Percentiles rank a stretch among this genome's conserved stretches.
These are phyloP conservation scores for Drosophila funebris DNA, from an alignment of 1,140 invertebrate genomes.

Conservation along the genomic window DNA sequence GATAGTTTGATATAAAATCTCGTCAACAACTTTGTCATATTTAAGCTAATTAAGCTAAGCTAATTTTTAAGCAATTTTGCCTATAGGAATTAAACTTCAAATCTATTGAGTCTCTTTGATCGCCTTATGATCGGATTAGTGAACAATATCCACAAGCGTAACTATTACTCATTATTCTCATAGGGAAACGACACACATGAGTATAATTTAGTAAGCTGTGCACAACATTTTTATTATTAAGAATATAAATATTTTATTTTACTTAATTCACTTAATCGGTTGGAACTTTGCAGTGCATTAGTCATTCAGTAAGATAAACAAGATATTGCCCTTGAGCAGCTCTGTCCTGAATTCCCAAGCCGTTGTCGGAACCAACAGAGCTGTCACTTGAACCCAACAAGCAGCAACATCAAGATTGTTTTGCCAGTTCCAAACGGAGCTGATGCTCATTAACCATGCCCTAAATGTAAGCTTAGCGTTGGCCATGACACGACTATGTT, in stretches of 20 bases:
- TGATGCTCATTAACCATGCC: slow-evolving; percentile 60
- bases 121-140: too few species aligned
- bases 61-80: too few species aligned
- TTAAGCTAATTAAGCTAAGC: too few species aligned
- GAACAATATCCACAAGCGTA: too few species aligned
- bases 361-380: slow-evolving; percentile 15
- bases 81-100: too few species aligned
- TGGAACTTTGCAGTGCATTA: slow-evolving; percentile 32
- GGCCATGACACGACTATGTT: slow-evolving; percentile 43
- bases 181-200: slow-evolving; percentile 5
- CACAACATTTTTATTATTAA: slow-evolving; percentile 11
- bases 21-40: background rate
- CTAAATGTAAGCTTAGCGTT: slow-evolving; percentile 44
- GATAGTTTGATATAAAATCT: background rate
- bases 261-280: slow-evolving; percentile 19
- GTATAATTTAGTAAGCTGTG: slow-evolving; percentile 8
- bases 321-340: slow-evolving; percentile 18
- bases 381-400: slow-evolving; percentile 26
- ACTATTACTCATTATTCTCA: too few species aligned
- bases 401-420: slow-evolving; percentile 7
- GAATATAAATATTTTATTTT: slow-evolving; percentile 13
- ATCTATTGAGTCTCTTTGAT: too few species aligned
- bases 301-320: slow-evolving; percentile 34
- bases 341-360: slow-evolving; percentile 16
- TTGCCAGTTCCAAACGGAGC: slow-evolving; percentile 12